Conservation (phyloP, 2,888 invertebrate genomes). For the Opisthograptis luteolata region DNA sequence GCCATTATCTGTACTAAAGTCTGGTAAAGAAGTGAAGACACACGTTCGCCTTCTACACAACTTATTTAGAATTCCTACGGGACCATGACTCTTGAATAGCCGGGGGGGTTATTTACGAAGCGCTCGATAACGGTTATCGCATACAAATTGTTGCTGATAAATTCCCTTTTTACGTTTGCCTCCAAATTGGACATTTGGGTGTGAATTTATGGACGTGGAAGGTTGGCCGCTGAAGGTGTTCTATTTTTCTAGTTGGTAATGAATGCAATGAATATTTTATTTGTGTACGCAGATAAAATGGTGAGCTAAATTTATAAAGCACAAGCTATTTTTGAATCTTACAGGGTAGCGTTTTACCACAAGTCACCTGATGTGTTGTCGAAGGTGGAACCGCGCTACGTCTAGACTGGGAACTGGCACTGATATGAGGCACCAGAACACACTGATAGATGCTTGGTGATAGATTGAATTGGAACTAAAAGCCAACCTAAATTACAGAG, state of each 20-base stretch:
- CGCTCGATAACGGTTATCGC: conserved; percentile 34
- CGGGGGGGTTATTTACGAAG: conserved; percentile 34
- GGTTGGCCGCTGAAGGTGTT: conserved; percentile 20
- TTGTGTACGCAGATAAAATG: background rate
- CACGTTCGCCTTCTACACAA: conserved; percentile 24
- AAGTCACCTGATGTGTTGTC: too few relatives aligned
- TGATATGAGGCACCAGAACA: too few relatives aligned
- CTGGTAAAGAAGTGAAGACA: conserved; percentile 12
- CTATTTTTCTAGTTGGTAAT: conserved; percentile 20
- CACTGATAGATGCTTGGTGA: too few relatives aligned
- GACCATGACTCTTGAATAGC: conserved; percentile 22
- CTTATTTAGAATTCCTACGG: conserved; percentile 30
- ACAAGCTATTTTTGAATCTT: background rate
- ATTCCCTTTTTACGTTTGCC: conserved; percentile 29
- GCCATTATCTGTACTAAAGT: conserved; percentile 3
- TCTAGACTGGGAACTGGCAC: too few relatives aligned
- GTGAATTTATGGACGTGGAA: conserved; percentile 21
- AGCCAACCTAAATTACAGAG: too few relatives aligned
- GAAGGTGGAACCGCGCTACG: too few relatives aligned
- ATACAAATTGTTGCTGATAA: conserved; percentile 36
- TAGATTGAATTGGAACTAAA: too few relatives aligned
- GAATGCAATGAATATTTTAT: conserved; percentile 20
- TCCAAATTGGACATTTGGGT: conserved; percentile 29
- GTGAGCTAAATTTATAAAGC: background rate
- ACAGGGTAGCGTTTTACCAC: too few relatives aligned